phyloP scores from a whole-genome alignment of 1,140 invertebrate species.

The Oncopodura yosiiana region DNA sequence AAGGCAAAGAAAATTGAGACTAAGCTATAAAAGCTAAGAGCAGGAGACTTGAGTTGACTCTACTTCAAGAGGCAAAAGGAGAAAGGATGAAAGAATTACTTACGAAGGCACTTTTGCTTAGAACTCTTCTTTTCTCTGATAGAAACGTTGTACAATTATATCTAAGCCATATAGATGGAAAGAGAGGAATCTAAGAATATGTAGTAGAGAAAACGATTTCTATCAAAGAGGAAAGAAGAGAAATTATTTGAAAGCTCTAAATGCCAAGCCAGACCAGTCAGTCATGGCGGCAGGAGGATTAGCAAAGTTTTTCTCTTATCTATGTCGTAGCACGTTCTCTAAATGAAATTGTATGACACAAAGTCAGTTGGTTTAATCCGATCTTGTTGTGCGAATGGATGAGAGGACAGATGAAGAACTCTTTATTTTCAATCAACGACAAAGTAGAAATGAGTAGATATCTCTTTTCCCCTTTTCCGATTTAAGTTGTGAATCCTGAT shows the following conservation, averaged over 20 bases:
- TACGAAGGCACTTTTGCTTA: too few relatives aligned
- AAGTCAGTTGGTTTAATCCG: constrained; percentile 6
- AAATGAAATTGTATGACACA: constrained; percentile 19
- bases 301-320: constrained; percentile 14
- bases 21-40: too few relatives aligned
- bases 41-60: too few relatives aligned
- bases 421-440: constrained; percentile 30
- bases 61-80: too few relatives aligned
- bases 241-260: constrained; percentile 25
- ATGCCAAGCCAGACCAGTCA: too few relatives aligned
- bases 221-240: constrained; percentile 30
- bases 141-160: too few relatives aligned
- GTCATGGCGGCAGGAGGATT: constrained; percentile 20
- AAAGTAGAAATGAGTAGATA: constrained; percentile 21
- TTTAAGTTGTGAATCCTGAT: too few relatives aligned
- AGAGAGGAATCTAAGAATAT: too few relatives aligned
- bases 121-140: too few relatives aligned
- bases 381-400: constrained; percentile 11
- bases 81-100: too few relatives aligned
- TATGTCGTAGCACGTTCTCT: not conserved
- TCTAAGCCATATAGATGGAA: too few relatives aligned
- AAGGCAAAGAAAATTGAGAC: too few relatives aligned
- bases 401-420: constrained; percentile 17
- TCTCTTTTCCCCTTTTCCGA: not conserved
- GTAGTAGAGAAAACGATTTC: constrained; percentile 1